A percentile compares a stretch with the other conserved stretches of the same genome.
Conservation (phyloP, 2,797 vertebrate genomes). For the Rhinogobio ventralis region DNA sequence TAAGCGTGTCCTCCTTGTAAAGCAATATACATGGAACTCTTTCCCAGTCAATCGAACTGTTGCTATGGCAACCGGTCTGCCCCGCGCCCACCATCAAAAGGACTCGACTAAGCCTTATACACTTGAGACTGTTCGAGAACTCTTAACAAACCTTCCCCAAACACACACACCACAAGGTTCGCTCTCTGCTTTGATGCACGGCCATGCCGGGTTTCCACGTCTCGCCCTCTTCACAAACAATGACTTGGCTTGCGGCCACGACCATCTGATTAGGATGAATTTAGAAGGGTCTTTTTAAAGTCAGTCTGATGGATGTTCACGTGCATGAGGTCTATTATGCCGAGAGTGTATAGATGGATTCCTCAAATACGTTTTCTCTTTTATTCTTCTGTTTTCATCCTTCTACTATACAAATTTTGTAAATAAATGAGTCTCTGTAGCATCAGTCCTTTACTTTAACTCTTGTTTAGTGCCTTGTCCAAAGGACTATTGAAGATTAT, state of each 20-base stretch:
- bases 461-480: no score
- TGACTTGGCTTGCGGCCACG: slow-evolving; percentile 48
- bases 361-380: neutral
- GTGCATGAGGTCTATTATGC: neutral
- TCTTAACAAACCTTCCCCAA: slow-evolving; percentile 8
- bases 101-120: slow-evolving; percentile 46
- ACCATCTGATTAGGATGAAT: slow-evolving; percentile 43
- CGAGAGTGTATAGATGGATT: neutral
- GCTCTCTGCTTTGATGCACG: slow-evolving; percentile 26
- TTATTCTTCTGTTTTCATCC: neutral
- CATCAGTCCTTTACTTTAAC: no score
- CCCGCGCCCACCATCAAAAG: slow-evolving; percentile 46
- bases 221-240: slow-evolving; percentile 20
- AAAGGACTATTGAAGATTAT: no score
- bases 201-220: slow-evolving; percentile 6
- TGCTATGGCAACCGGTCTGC: slow-evolving; percentile 68
- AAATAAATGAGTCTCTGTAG: neutral
- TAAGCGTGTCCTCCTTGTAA: slow-evolving; percentile 43
- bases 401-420: neutral
- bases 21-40: slow-evolving; percentile 55
- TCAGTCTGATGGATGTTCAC: slow-evolving; percentile 4
- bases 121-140: slow-evolving; percentile 31
- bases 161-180: neutral
- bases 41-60: slow-evolving; percentile 62
- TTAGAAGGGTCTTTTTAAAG: slow-evolving; percentile 13